phyloP scores from a whole-genome alignment of 1,140 invertebrate genomes.

The Dreissena rostriformis region DNA sequence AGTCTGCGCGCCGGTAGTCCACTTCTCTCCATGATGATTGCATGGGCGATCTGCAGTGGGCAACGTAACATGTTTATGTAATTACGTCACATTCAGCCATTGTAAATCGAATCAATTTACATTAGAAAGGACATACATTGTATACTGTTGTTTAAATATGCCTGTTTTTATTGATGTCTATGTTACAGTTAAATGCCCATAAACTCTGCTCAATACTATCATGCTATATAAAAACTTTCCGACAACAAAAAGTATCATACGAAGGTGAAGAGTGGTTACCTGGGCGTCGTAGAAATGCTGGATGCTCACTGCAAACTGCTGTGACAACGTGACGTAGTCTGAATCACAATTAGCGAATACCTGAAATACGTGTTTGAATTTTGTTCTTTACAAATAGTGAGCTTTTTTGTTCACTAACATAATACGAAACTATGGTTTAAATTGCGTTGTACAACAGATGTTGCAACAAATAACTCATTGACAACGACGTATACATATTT shows the following conservation, averaged over 20 bases:
- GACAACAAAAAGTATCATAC: too few species aligned
- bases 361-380: conserved; percentile 28
- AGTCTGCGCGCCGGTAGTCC: conserved; percentile 60
- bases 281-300: conserved; percentile 64
- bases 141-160: too few species aligned
- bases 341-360: conserved; percentile 61
- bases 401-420: not conserved
- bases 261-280: conserved; percentile 46
- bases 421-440: not conserved
- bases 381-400: not conserved
- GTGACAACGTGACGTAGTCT: conserved; percentile 37
- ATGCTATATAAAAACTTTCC: too few species aligned
- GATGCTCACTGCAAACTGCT: conserved; percentile 56
- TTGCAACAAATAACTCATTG: not conserved
- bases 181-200: too few species aligned
- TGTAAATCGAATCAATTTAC: too few species aligned
- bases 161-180: too few species aligned
- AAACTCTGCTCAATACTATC: too few species aligned
- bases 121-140: too few species aligned
- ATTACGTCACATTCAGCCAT: too few species aligned
- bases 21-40: conserved; percentile 58
- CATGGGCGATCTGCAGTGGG: conserved; percentile 57
- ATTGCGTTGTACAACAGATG: not conserved
- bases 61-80: too few species aligned
- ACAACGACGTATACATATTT: not conserved